These are phyloP conservation scores for Monomorium pharaonis DNA, from an alignment of 1,140 invertebrate species.

Conservation along the genomic window DNA sequence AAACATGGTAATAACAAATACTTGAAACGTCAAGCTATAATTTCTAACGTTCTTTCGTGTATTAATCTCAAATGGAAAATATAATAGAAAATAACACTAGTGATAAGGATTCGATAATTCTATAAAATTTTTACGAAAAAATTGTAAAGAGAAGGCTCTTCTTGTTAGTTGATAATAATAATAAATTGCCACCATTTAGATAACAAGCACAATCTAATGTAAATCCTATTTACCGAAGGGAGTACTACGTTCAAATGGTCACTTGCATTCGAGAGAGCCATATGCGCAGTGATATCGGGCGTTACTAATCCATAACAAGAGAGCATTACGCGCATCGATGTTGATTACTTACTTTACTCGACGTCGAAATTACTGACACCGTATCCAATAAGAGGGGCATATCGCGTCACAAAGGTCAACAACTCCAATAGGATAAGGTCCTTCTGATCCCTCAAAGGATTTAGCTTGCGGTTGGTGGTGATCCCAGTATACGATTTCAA, in stretches of 20 bases:
- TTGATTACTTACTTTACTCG: conserved; percentile 72
- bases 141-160: neutral
- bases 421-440: conserved; percentile 59
- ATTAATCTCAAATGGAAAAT: too few relatives aligned
- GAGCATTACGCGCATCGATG: conserved; percentile 62
- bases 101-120: too few relatives aligned
- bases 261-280: conserved; percentile 1
- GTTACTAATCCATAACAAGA: conserved; percentile 57
- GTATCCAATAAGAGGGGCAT: conserved; percentile 60
- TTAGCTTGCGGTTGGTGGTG: conserved; percentile 63
- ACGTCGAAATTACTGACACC: conserved; percentile 64
- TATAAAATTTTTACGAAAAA: neutral
- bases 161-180: neutral
- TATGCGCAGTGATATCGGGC: conserved; percentile 46
- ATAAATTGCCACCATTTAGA: neutral
- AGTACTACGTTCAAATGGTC: conserved; percentile 3
- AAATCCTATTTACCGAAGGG: neutral
- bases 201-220: neutral
- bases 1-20: too few relatives aligned
- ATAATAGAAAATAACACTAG: too few relatives aligned
- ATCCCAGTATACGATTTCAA: conserved; percentile 60
- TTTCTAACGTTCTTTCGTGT: too few relatives aligned
- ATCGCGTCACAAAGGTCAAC: conserved; percentile 63
- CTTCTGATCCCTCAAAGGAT: conserved; percentile 62
- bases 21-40: too few relatives aligned